Evolutionary conservation across 1,140 invertebrate species (phyloP).

Genomic region (Nasonia giraulti): DNA sequence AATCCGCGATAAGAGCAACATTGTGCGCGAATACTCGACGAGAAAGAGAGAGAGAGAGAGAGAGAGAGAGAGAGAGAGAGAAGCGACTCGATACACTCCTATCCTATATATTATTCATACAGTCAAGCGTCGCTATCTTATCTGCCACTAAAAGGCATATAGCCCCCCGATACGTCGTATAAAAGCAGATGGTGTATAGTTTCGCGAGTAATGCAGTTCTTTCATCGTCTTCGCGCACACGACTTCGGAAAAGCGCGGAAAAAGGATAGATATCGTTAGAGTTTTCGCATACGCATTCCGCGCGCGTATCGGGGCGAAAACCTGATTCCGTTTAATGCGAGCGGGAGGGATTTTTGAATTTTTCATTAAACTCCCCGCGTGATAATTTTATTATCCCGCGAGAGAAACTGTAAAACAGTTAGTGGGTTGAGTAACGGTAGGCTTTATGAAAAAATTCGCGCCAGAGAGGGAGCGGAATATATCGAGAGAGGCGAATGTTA

Average conservation of each 20-base stretch:
- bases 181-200: conserved; percentile 22
- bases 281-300: conserved; percentile 19
- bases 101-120: conserved; percentile 6
- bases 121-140: conserved; percentile 14
- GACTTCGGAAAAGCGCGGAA: no score
- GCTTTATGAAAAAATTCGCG: background rate
- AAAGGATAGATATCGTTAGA: no score
- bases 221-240: background rate
- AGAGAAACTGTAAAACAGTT: background rate
- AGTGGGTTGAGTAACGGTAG: background rate
- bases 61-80: background rate
- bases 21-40: background rate
- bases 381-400: background rate
- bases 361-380: background rate
- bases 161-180: background rate
- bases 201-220: conserved; percentile 27
- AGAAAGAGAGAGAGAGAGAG: no score
- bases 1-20: background rate
- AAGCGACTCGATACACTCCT: background rate
- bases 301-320: background rate
- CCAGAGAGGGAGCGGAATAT: background rate
- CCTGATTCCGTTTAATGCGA: background rate
- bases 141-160: conserved; percentile 29
- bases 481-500: background rate
- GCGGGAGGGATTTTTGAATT: background rate